Percentiles rank a stretch among this genome's conserved stretches.
These are phyloP conservation scores for Myathropa florea DNA, from an alignment of 2,888 invertebrate species.

Conservation along the genomic window DNA sequence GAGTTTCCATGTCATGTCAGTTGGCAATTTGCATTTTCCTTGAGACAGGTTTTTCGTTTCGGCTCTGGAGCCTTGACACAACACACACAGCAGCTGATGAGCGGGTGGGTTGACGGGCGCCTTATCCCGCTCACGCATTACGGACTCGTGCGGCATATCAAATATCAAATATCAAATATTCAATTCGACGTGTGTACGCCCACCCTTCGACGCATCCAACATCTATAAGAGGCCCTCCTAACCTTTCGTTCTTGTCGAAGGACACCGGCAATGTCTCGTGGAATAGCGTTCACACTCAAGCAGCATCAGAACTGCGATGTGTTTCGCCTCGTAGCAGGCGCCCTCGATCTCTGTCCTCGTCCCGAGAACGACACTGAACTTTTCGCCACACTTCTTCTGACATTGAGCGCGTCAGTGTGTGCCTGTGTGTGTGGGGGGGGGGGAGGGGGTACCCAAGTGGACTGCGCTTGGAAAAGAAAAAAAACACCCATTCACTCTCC, in stretches of 20 bases:
- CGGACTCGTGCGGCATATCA: neutral
- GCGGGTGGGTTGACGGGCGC: neutral
- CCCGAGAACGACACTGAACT: constrained; percentile 66
- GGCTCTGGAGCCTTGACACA: constrained; percentile 51
- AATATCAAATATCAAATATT: neutral
- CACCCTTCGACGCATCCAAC: neutral
- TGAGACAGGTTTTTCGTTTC: constrained; percentile 54
- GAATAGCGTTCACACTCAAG: constrained; percentile 33
- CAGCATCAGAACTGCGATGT: neutral
- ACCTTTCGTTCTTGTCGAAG: neutral
- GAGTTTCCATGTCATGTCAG: constrained; percentile 50
- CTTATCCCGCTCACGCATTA: neutral
- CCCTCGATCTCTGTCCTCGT: constrained; percentile 66
- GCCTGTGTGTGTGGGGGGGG: neutral
- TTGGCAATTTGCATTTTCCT: constrained; percentile 62
- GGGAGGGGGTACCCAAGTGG: too few relatives aligned
- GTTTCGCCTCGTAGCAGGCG: constrained; percentile 45
- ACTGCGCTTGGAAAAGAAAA: too few relatives aligned
- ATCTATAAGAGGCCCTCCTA: neutral
- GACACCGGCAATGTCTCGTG: constrained; percentile 28
- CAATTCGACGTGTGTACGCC: neutral
- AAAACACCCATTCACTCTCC: constrained; percentile 38
- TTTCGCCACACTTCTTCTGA: constrained; percentile 41
- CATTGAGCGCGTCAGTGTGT: neutral
- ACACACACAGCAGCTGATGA: neutral